Conservation (phyloP, 2,797 vertebrate genomes). For the Mastacembelus armatus region DNA sequence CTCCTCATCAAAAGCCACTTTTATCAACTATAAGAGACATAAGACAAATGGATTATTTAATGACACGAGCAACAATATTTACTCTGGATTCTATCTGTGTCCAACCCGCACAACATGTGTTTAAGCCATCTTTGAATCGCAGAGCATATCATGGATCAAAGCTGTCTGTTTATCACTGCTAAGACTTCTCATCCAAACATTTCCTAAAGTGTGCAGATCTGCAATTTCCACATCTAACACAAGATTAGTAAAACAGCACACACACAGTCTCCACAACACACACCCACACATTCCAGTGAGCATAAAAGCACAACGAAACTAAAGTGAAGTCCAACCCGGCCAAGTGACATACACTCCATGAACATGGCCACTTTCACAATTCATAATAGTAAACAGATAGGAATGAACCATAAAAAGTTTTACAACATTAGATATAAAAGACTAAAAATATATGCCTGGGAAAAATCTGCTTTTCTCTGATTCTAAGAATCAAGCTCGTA, state of each 20-base stretch:
- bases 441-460: slow-evolving; percentile 71
- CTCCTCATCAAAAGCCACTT: slow-evolving; percentile 98
- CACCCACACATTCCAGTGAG: slow-evolving; percentile 26
- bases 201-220: slow-evolving; percentile 12
- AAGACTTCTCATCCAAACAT: not conserved
- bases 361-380: slow-evolving; percentile 60
- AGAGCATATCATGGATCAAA: not conserved
- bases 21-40: slow-evolving; percentile 88
- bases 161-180: slow-evolving; percentile 1
- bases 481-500: slow-evolving; percentile 27
- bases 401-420: slow-evolving; percentile 77
- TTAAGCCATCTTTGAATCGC: not conserved
- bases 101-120: not conserved
- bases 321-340: slow-evolving; percentile 17
- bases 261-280: slow-evolving; percentile 29
- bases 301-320: slow-evolving; percentile 23
- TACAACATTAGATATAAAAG: slow-evolving; percentile 57
- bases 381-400: slow-evolving; percentile 68
- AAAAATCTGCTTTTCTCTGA: slow-evolving; percentile 34
- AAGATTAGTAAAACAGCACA: slow-evolving; percentile 51
- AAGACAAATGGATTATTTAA: not conserved
- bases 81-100: not conserved
- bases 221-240: slow-evolving; percentile 40
- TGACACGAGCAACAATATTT: not conserved
- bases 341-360: slow-evolving; percentile 50